A percentile compares a stretch with the other conserved stretches of the same genome.
phyloP scores from a whole-genome alignment of 2,888 invertebrate genomes.

The Osedax fenrisi region DNA sequence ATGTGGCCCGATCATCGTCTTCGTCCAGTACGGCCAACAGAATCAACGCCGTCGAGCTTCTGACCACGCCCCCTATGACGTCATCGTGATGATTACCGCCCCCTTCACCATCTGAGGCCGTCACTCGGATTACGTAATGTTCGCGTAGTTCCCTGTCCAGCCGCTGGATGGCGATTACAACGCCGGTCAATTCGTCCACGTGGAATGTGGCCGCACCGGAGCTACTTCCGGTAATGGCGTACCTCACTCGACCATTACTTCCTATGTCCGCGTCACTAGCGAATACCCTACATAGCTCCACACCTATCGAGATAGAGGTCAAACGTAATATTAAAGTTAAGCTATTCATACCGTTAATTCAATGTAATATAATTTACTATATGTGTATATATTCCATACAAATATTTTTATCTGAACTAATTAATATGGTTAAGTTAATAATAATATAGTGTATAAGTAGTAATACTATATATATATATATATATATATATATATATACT shows the following conservation, averaged over 20 bases:
- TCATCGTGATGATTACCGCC: no score
- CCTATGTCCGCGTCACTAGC: not conserved
- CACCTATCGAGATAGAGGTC: no score
- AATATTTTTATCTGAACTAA: no score
- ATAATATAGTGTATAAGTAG: no score
- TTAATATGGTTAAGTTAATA: no score
- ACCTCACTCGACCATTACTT: not conserved
- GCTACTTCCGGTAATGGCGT: not conserved
- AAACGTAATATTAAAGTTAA: no score
- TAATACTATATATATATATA: no score
- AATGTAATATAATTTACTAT: no score
- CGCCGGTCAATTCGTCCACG: not conserved
- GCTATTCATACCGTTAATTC: no score
- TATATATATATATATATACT: no score
- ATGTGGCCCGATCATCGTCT: not conserved
- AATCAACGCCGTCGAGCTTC: not conserved
- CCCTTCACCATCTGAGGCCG: not conserved
- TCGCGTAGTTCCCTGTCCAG: not conserved
- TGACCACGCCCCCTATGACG: not conserved
- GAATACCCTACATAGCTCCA: not conserved
- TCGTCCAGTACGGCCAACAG: not conserved
- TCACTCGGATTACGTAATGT: not conserved
- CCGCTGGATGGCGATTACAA: not conserved
- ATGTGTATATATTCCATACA: no score
- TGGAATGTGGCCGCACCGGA: not conserved